phyloP scores from a whole-genome alignment of 2,888 invertebrate genomes.

The Apomyelois bistriatella region DNA sequence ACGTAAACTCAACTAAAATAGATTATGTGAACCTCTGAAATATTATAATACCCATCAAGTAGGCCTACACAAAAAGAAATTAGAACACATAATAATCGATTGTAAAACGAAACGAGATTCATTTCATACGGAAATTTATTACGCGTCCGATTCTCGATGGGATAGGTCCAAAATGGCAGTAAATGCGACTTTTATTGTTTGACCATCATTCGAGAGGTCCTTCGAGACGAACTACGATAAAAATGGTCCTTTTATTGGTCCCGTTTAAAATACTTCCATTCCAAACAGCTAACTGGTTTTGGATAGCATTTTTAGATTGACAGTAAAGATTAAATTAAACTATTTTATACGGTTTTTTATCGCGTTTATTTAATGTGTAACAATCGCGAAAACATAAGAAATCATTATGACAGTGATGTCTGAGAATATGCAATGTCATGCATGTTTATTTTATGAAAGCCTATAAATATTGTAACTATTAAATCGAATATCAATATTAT shows the following conservation, averaged over 20 bases:
- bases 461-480: too few relatives aligned
- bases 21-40: too few relatives aligned
- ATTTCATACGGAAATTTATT: slow-evolving; percentile 6
- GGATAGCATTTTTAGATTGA: background rate
- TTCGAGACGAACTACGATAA: slow-evolving; percentile 10
- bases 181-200: slow-evolving; percentile 12
- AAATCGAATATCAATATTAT: too few relatives aligned
- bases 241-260: slow-evolving; percentile 9
- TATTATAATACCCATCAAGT: background rate
- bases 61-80: background rate
- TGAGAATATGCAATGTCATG: too few relatives aligned
- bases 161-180: slow-evolving; percentile 6
- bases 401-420: too few relatives aligned
- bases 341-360: too few relatives aligned
- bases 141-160: background rate
- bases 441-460: too few relatives aligned
- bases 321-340: slow-evolving; percentile 2
- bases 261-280: slow-evolving; percentile 9
- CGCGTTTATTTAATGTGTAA: too few relatives aligned
- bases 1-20: too few relatives aligned
- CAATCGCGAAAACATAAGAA: too few relatives aligned
- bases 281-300: background rate
- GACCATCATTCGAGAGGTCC: slow-evolving; percentile 3
- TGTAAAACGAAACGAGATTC: slow-evolving; percentile 5
- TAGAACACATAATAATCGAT: background rate